phyloP scores from a whole-genome alignment of 2,888 invertebrate species.

The Lepidonotus clava region DNA sequence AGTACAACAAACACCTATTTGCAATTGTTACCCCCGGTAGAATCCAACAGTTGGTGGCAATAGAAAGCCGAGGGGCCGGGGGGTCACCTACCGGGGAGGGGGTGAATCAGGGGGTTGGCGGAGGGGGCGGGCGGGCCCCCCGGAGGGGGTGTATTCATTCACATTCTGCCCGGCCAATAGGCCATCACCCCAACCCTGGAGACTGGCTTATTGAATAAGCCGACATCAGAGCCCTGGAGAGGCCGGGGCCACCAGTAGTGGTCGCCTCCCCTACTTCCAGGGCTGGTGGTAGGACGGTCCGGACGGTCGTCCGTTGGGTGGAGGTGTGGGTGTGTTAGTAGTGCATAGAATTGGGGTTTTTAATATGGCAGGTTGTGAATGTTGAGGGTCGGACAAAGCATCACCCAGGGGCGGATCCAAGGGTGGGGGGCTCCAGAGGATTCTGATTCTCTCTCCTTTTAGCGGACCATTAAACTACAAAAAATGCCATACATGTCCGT shows the following conservation, averaged over 20 bases:
- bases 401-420: no score
- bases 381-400: no score
- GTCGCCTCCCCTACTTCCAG: no score
- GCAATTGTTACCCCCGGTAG: neutral
- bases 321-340: neutral
- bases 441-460: no score
- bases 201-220: constrained; percentile 8
- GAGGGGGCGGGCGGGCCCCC: neutral
- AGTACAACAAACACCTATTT: neutral
- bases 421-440: no score
- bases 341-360: neutral
- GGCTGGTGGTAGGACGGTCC: neutral
- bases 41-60: neutral
- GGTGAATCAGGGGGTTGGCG: no score
- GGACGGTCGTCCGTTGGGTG: neutral
- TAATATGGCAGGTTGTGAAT: no score
- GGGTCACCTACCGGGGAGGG: neutral
- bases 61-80: neutral
- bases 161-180: neutral
- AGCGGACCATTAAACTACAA: no score
- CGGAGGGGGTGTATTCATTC: neutral
- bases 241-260: no score
- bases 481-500: no score
- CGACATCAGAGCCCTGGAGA: neutral
- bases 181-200: constrained; percentile 9